phyloP scores from a whole-genome alignment of 2,113 vertebrate species.

The Colaptes auratus region DNA sequence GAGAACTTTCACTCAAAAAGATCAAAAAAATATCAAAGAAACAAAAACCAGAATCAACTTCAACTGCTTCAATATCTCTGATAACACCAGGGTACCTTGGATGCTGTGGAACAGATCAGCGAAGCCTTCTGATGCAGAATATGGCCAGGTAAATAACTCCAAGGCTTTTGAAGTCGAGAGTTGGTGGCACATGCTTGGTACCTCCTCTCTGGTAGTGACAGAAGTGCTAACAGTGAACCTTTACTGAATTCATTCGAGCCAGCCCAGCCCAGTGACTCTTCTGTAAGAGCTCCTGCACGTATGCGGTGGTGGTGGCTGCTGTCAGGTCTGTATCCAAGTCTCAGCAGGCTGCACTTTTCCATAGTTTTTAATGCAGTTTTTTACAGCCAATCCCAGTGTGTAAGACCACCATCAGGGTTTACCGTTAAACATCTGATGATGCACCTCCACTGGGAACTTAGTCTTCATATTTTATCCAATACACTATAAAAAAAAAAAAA shows the following conservation, averaged over 20 bases:
- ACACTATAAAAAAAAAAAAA: neutral
- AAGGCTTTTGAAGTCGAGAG: neutral
- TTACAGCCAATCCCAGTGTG: neutral
- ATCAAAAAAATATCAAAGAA: neutral
- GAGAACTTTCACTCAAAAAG: neutral
- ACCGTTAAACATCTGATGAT: neutral
- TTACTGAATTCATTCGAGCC: neutral
- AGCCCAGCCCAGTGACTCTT: neutral
- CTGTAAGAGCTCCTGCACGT: neutral
- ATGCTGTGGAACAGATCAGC: neutral
- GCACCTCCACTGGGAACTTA: neutral
- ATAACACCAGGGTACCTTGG: neutral
- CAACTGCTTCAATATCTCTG: neutral
- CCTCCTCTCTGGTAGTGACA: neutral
- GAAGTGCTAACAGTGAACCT: neutral
- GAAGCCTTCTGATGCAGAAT: neutral
- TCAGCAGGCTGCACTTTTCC: neutral
- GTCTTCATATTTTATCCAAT: neutral
- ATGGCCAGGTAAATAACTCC: neutral
- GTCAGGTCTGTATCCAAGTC: neutral
- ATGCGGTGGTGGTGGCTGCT: fast-evolving
- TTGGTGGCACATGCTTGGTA: neutral
- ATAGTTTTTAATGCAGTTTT: neutral
- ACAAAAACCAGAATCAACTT: neutral
- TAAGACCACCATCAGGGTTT: neutral